A percentile compares a stretch with the other conserved stretches of the same genome.
These are phyloP conservation scores for Leptogaster cylindrica DNA, from an alignment of 2,888 invertebrate species.

Conservation along the genomic window DNA sequence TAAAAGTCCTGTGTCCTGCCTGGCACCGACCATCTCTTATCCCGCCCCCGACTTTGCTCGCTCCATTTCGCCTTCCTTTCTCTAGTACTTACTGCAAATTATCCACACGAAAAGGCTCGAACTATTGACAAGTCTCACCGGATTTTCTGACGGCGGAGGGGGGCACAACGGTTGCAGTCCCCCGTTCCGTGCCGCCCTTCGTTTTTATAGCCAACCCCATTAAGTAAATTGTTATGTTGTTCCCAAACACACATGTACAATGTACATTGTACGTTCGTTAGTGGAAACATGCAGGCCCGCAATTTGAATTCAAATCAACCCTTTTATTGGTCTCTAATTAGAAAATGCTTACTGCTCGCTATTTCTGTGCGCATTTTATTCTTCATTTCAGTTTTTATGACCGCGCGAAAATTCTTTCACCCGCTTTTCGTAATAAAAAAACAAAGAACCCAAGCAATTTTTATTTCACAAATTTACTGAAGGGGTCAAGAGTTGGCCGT, in stretches of 20 bases:
- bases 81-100: slow-evolving; percentile 42
- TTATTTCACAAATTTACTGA: too few species aligned
- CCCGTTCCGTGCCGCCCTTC: slow-evolving; percentile 18
- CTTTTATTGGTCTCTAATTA: slow-evolving; percentile 45
- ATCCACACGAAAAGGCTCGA: slow-evolving; percentile 43
- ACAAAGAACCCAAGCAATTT: too few species aligned
- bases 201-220: slow-evolving; percentile 36
- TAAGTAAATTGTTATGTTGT: slow-evolving; percentile 43
- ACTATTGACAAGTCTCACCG: slow-evolving; percentile 43
- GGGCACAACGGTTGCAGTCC: too few species aligned
- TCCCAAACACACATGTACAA: slow-evolving; percentile 16
- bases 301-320: slow-evolving; percentile 44
- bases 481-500: too few species aligned
- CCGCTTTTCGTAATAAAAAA: too few species aligned
- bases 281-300: slow-evolving; percentile 32
- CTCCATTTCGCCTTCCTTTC: background rate
- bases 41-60: background rate
- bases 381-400: background rate
- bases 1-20: background rate
- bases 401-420: too few species aligned
- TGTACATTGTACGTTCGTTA: slow-evolving; percentile 14
- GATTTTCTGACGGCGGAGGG: background rate
- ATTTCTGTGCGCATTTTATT: background rate
- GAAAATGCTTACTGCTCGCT: slow-evolving; percentile 5
- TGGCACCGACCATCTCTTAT: too few species aligned